Evolutionary conservation across 2,797 vertebrate genomes (phyloP), one percentile per base, ranked within the genome.

Genomic region (Clarias platycephalus): DNA sequence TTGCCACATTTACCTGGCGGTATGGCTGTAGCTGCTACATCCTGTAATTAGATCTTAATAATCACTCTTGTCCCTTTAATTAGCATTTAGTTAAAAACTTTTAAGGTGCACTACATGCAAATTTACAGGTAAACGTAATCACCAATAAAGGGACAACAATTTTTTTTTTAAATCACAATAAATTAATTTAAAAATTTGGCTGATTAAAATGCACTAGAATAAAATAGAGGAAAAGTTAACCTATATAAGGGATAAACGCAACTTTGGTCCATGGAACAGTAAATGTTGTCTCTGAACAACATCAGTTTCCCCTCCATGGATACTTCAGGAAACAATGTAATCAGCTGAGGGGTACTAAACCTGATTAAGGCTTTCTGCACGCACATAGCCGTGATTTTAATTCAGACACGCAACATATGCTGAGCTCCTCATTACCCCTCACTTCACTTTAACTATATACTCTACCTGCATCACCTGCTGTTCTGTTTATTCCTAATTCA

Each of bases 301-400:
- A 49, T 80, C 62, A 53, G 40, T 26, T 44, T 10, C 15, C 78
- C 70, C 62, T 40, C 26, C 37, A 64, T 75, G 37, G n/a, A 80
- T 64, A 80, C 85, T 85, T 84, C n/a, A 83, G 26, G n/a, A 83
- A 83, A 67, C 86, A 81, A 72, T 74, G 79, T 68, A 84, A 86
- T 88, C 85, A 84, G 60, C 49, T 78, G 72, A 76, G 75, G 67
- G 57, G 7, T 74, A 75, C 86, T 85, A 81, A 84, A 71, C 81
- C 60, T 79, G 85, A 88, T 86, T 83, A 82, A 80, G 26, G 66
- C 34, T 78, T 79, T 62, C 5, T 75, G 26, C 57, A 74, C 18
- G 71, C 53, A 7, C n/a, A 71, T 16, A 10, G 67, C 37, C 7
- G 76, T 80, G 83, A 84, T 84, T 84, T 80, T 72, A 66, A 76